Percentiles rank a stretch among this genome's conserved stretches.
phyloP scores from a whole-genome alignment of 2,797 vertebrate genomes.

The Peromyscus melanophrys region DNA sequence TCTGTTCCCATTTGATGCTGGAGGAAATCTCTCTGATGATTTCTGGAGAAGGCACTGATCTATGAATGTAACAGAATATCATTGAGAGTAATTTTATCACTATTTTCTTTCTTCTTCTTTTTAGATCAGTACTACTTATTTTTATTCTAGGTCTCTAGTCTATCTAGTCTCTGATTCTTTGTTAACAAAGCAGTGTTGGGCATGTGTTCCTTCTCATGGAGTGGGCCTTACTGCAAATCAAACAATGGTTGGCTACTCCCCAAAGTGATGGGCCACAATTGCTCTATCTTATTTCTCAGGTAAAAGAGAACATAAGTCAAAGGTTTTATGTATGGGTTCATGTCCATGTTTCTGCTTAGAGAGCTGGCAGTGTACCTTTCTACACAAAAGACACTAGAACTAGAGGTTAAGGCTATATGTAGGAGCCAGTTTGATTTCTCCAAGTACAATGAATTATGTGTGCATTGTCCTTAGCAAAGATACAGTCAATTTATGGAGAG shows the following conservation, averaged over 20 bases:
- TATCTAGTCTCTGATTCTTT: background rate
- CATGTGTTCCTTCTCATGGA: background rate
- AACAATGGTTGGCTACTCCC: background rate
- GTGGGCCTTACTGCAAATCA: background rate
- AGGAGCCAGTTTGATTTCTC: too few relatives aligned
- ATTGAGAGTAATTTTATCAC: background rate
- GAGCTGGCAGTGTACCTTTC: too few relatives aligned
- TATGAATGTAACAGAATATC: background rate
- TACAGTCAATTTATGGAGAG: too few relatives aligned
- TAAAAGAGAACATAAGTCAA: background rate
- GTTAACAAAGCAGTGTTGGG: background rate
- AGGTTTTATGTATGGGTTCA: background rate
- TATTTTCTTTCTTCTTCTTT: background rate
- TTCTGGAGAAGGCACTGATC: too few relatives aligned
- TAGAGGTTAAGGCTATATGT: too few relatives aligned
- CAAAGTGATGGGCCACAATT: background rate
- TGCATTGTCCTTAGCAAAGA: too few relatives aligned
- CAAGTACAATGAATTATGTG: too few relatives aligned
- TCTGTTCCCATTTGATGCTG: too few relatives aligned
- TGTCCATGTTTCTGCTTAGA: too few relatives aligned
- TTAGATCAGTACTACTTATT: too few relatives aligned
- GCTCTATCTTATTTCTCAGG: background rate
- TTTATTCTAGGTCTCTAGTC: background rate
- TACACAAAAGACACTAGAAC: too few relatives aligned
- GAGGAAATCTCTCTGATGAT: background rate